Percentiles rank a stretch among this genome's conserved stretches.
phyloP scores from a whole-genome alignment of 2,797 vertebrate genomes.

The Silurus aristotelis region DNA sequence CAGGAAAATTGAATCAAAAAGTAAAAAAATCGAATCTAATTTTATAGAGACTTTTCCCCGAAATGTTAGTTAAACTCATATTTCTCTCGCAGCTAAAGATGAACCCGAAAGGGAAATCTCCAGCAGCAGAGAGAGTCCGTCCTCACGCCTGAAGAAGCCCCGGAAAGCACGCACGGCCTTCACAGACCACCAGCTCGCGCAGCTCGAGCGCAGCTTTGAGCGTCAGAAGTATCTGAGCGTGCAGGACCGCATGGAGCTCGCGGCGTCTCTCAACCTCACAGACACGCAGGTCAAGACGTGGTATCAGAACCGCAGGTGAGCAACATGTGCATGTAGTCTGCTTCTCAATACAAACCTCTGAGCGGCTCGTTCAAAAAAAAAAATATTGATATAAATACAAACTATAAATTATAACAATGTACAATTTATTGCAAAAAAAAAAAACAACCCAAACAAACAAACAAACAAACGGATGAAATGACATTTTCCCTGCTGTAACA shows the following conservation, averaged over 20 bases:
- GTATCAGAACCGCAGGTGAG: slow-evolving; percentile 98
- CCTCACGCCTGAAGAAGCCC: slow-evolving; percentile 93
- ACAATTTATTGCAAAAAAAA: neutral
- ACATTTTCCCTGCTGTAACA: neutral
- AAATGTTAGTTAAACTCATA: neutral
- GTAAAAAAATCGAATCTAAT: neutral
- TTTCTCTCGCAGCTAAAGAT: slow-evolving; percentile 83
- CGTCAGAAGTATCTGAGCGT: slow-evolving; percentile 97
- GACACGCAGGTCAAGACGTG: slow-evolving; percentile 99
- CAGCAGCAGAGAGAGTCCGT: slow-evolving; percentile 92
- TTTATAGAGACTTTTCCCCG: neutral
- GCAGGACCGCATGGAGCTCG: slow-evolving; percentile 98
- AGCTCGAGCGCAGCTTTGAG: slow-evolving; percentile 98
- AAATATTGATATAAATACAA: neutral
- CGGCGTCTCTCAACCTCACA: slow-evolving; percentile 95
- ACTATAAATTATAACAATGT: neutral
- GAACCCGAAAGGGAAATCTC: slow-evolving; percentile 95
- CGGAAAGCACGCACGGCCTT: slow-evolving; percentile 98
- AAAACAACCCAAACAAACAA: too few species aligned
- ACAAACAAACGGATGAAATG: neutral
- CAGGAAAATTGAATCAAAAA: neutral
- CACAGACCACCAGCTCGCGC: slow-evolving; percentile 94
- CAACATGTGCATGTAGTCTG: neutral
- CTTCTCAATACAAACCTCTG: neutral
- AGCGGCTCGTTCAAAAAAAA: neutral